Conservation (phyloP, 2,888 invertebrate genomes). For the Mesorhabditis spiculigera region DNA sequence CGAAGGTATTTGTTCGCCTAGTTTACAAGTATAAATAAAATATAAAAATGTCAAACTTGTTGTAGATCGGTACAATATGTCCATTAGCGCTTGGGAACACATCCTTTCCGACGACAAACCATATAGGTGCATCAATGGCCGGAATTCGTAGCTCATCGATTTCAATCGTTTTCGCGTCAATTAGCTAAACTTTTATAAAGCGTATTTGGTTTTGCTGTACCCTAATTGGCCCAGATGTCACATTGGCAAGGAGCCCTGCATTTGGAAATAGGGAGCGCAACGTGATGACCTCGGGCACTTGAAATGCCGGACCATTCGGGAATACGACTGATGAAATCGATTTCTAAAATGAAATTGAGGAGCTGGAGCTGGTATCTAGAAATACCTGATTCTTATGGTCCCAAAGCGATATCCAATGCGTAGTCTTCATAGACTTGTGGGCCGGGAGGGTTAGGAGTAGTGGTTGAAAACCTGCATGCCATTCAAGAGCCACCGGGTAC, state of each 20-base stretch:
- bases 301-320: conserved; percentile 48
- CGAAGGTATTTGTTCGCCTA: conserved; percentile 37
- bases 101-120: conserved; percentile 58
- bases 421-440: conserved; percentile 29
- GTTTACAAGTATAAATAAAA: conserved; percentile 9
- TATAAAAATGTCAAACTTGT: conserved; percentile 29
- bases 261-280: conserved; percentile 45
- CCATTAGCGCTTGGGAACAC: conserved; percentile 52
- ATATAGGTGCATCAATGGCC: conserved; percentile 50
- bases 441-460: conserved; percentile 51
- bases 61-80: conserved; percentile 53
- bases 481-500: conserved; percentile 41
- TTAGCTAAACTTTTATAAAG: conserved; percentile 25
- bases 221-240: conserved; percentile 49
- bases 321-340: conserved; percentile 46
- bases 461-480: conserved; percentile 54
- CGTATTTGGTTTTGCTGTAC: conserved; percentile 23
- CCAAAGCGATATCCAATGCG: conserved; percentile 53
- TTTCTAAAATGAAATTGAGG: conserved; percentile 27
- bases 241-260: conserved; percentile 24
- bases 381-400: conserved; percentile 39
- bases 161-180: conserved; percentile 55
- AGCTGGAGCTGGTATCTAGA: neutral
- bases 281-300: conserved; percentile 39
- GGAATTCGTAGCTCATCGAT: conserved; percentile 48